Evolutionary conservation across 2,888 invertebrate genomes (phyloP).

Genomic region (Ditula angustiorana): DNA sequence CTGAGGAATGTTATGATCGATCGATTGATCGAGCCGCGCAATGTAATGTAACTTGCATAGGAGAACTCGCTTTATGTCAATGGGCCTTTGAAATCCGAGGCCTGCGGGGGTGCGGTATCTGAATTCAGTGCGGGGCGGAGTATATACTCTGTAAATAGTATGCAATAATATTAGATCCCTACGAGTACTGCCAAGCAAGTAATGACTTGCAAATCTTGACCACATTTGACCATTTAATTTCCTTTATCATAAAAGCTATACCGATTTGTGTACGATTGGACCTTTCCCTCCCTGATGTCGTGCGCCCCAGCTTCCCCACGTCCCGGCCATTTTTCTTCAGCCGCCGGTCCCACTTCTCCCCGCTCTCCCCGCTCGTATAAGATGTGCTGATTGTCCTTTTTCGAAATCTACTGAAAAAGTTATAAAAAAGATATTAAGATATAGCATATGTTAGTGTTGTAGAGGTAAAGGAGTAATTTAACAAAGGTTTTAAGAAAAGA

Average conservation of each 20-base stretch:
- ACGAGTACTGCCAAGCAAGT: too few relatives aligned
- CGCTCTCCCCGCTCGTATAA: slow-evolving; percentile 18
- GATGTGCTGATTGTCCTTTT: slow-evolving; percentile 33
- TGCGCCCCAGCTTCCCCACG: slow-evolving; percentile 26
- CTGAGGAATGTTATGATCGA: too few relatives aligned
- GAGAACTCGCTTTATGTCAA: too few relatives aligned
- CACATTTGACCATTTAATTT: slow-evolving; percentile 17
- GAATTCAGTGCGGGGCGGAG: too few relatives aligned
- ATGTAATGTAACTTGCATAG: too few relatives aligned
- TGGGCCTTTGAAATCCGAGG: too few relatives aligned
- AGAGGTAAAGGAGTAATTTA: too few relatives aligned
- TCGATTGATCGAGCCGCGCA: too few relatives aligned
- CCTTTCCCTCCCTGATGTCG: slow-evolving; percentile 6
- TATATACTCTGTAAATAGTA: too few relatives aligned
- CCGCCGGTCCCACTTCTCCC: slow-evolving; percentile 13
- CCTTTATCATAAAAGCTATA: slow-evolving; percentile 20
- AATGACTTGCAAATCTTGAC: neutral
- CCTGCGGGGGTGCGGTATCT: too few relatives aligned
- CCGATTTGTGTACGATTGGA: slow-evolving; percentile 35
- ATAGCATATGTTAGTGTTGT: too few relatives aligned
- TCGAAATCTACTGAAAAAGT: slow-evolving; percentile 10
- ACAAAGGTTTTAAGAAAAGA: too few relatives aligned
- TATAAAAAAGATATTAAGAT: neutral
- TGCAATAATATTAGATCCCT: neutral
- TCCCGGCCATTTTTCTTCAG: slow-evolving; percentile 35